Base-by-base conservation (phyloP, 2,797 vertebrate genomes). In the Pseudomugil tenellus region DNA sequence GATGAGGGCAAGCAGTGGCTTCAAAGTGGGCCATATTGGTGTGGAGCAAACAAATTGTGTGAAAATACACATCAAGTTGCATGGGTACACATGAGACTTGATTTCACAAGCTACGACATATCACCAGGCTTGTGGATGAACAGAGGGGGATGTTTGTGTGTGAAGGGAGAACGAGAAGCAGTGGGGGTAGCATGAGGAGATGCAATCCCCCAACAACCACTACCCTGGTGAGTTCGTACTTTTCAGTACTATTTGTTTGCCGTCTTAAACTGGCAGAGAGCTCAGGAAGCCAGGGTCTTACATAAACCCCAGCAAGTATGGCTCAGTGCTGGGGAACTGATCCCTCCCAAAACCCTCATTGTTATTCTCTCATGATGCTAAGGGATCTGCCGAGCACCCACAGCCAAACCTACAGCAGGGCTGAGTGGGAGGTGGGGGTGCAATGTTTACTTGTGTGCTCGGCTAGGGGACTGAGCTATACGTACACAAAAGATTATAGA, bases 291-390 rank as follows among this genome's bases (percentile, higher is more conserved):
- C 83, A 41, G 66, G 78, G 84, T 86, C 86, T 92, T 89, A 89
- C 83, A 75, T 80, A 90, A 91, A 89, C 86, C 86, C 76, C 71
- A 64, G 80, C 89, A 80, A 86, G 86, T 84, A 79, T 76, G 89
- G 87, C 80, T 84, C 76, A 70, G 76, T 78, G 82, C 84, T 86
- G 72, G 81, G 82, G 77, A 86, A 84, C 85, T 91, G 88, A 92
- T 92, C 91, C 88, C 84, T 89, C 74, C 81, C 84, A 89, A 91
- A 91, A 77, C 81, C 89, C 88, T 92, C 86, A 92, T 93, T 93
- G 89, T 87, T 91, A 92, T 92, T 93, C 92, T 81, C 83, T 74
- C 81, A 74, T 87, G 88, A 91, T 91, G 89, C 87, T 58, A 65
- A 77, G 72, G 79, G 90, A 91, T 92, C 89, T 90, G 85, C 85